Evolutionary conservation across 1,140 invertebrate genomes (phyloP), one percentile per base, ranked within the genome.

Genomic region (Drosophila varians): DNA sequence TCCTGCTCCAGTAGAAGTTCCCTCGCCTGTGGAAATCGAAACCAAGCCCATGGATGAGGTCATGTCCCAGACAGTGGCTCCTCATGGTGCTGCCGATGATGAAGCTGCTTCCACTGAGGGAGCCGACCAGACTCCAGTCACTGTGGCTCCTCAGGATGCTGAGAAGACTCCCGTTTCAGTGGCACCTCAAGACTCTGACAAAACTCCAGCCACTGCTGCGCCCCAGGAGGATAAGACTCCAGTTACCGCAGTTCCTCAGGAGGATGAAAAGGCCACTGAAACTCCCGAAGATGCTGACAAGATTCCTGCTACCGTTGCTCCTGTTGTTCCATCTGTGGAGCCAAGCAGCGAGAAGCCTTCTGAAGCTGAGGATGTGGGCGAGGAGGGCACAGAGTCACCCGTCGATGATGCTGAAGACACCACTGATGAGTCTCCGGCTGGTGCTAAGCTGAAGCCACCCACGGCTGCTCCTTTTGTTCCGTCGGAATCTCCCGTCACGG

Each of bases 21-120:
- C 79, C 28, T 19, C 25, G 52, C 58, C 77, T 42, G 61, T 71
- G 46, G 83, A 86, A 7, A 42, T 66, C 12, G 74, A 73, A 7
- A 70, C 55, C 2, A 87, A 86, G 51, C 80, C 82, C 2, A 64
- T 77, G 47, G 80, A 77, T 1, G 82, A 74, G n/a, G 54, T 51
- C 8, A 43, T 64, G 55, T 88, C 77, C 7, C 82, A 88, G 55
- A 86, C 80, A 23, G 28, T 66, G 54, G 40, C 62, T 16, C 76
- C 80, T 0, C 62, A 65, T 19, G 25, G 31, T 23, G 56, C 14
- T 42, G 60, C n/a, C 51, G 70, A 69, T 8, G 70, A 69, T 6
- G 57, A 57, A 14, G 12, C 55, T 53, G 54, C 54, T 18, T 48
- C 48, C 23, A 11, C 36, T 23, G 83, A 74, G 11, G 74, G 52